Base-by-base conservation (phyloP, 1,140 invertebrate species). In the Neodiprion lecontei region DNA sequence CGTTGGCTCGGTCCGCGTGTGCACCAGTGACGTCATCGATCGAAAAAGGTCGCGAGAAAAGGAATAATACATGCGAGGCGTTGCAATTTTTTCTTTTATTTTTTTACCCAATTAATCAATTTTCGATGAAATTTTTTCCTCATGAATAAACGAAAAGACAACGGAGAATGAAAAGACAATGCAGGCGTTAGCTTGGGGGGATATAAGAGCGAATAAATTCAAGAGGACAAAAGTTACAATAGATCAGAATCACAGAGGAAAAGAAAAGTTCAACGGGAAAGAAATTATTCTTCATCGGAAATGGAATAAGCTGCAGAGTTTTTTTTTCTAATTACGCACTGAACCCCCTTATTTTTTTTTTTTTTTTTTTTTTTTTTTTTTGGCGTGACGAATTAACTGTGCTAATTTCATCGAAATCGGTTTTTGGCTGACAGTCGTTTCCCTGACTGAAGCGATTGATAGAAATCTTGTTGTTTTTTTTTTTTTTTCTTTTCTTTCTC, bases 51-150 rank as follows among this genome's bases (percentile, higher is more conserved):
- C 48, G 11, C 21, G 0, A 70, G 48, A 68, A 68, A 21, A 23
- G 67, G 48, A 70, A 70, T 10, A 65, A 17, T 65, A 9, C n/a
- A 14, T 65, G 14, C 47, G 11, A 14, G 50, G 61, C 23, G 66
- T 72, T 66, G 48, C 67, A 72, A 72, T 72, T 61, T 23, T 72
- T 72, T 66, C 71, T 61, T 72, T 72, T 14, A 17, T 48, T 66
- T 67, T 66, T 17, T 72, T 28, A 72, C 4, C 66, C 17, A 72
- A 14, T 66, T 72, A 67, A 72, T 72, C 67, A 67, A 48, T 67
- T 67, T 72, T 72, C 23, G 28, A 53, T 67, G 49, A 72, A n/a
- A 7, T 40, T 40, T 40, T 40, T 40, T 21, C 17, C 17, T 21
- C 17, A 1, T 1, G 17, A 21, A 5, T 40, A 5, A 40, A 70